These are phyloP conservation scores for Scaptodrosophila lebanonensis DNA, from an alignment of 1,140 invertebrate species.

Conservation along the genomic window DNA sequence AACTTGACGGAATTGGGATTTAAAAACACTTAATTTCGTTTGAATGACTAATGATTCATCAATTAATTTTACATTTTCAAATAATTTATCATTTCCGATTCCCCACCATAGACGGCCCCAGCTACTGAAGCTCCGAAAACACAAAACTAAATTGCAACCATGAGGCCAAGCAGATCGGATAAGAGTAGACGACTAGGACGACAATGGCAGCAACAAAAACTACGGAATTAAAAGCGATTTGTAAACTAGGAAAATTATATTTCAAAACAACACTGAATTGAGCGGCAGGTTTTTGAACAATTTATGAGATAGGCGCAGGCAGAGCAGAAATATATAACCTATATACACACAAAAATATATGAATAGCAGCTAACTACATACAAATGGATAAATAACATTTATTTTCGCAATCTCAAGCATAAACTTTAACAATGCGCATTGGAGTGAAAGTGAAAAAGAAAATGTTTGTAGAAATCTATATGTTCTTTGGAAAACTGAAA, in stretches of 20 bases:
- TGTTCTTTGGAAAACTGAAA: neutral
- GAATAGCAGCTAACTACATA: too few species aligned
- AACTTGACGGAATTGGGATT: too few species aligned
- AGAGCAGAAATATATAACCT: conserved; percentile 37
- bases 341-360: conserved; percentile 26
- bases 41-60: too few species aligned
- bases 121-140: conserved; percentile 40
- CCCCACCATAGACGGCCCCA: conserved; percentile 5
- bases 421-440: conserved; percentile 13
- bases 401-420: too few species aligned
- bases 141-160: conserved; percentile 43
- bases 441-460: too few species aligned
- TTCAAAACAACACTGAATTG: conserved; percentile 18
- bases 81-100: too few species aligned
- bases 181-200: conserved; percentile 5
- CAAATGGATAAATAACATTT: too few species aligned
- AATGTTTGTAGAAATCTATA: neutral
- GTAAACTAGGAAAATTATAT: conserved; percentile 20
- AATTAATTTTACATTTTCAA: too few species aligned
- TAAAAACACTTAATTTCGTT: too few species aligned
- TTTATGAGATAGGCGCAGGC: conserved; percentile 35
- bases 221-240: conserved; percentile 24
- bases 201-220: conserved; percentile 22
- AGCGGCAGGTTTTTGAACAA: conserved; percentile 34
- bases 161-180: conserved; percentile 17